phyloP scores from a whole-genome alignment of 2,113 vertebrate species.

The Dasypus novemcinctus region DNA sequence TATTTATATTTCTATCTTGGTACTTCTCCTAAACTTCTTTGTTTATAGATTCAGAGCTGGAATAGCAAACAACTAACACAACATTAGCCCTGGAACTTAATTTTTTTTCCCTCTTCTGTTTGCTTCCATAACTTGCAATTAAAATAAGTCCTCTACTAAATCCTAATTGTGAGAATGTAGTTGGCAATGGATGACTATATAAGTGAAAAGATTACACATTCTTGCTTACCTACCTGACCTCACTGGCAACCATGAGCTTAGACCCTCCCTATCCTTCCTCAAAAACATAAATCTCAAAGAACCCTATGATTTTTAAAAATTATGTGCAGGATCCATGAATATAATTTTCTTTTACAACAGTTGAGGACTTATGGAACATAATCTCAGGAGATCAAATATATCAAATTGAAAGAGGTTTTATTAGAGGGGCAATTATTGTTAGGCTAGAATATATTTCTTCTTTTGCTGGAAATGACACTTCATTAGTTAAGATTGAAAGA shows the following conservation, averaged over 20 bases:
- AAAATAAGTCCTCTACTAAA: not conserved
- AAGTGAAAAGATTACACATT: not conserved
- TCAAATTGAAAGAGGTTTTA: not conserved
- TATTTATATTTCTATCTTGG: not conserved
- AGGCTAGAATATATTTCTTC: not conserved
- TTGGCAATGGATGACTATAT: not conserved
- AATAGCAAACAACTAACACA: not conserved
- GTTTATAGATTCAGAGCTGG: not conserved
- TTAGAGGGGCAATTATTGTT: not conserved
- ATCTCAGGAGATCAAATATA: not conserved
- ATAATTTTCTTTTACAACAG: not conserved
- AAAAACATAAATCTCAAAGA: not conserved
- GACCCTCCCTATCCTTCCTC: accelerated
- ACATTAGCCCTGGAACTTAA: not conserved
- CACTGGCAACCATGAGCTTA: not conserved
- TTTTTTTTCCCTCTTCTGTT: not conserved
- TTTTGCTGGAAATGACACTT: not conserved
- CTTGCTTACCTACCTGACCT: not conserved
- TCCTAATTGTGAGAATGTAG: not conserved
- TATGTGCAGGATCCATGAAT: not conserved
- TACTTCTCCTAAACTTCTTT: not conserved
- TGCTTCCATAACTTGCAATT: not conserved
- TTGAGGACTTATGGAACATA: not conserved
- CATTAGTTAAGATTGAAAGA: not conserved
- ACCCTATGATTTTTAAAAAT: not conserved